Evolutionary conservation across 2,113 vertebrate species (phyloP), one percentile per base, ranked within the genome.

Genomic region (Solenodon paradoxus): DNA sequence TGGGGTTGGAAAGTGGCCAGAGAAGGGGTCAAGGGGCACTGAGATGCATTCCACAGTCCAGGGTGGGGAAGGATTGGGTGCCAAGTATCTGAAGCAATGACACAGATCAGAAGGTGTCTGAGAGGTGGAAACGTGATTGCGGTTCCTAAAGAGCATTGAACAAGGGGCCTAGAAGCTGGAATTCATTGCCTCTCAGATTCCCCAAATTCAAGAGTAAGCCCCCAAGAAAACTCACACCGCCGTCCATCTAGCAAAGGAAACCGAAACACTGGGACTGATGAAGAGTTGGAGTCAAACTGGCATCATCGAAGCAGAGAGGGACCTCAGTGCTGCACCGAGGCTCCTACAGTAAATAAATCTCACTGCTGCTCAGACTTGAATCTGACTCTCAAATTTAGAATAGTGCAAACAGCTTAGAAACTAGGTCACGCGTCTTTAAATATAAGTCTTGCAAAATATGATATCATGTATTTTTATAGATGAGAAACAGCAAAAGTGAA

Each of bases 161-260:
- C 47, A 63, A 40, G 16, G 5, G 51, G 57, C 1, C 35, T 64
- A n/a, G 59, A 45, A 57, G 24, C 40, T 3, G 10, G 13, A 24
- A 30, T 15, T 0, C 4, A 1, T 7, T 26, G 1, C 13, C 49
- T 10, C 15, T 35, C 10, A 47, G 35, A 20, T n/a, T n/a, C n/a
- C 20, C 28, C 69, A 35, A 3, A n/a, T 38, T 12, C 9, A 9
- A 79, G 32, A 10, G 3, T 20, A 11, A 32, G 17, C 32, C 4
- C 8, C 35, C 17, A 15, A 28, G 30, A 49, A 10, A 32, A 64
- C 40, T 15, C 22, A 19, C 63, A 16, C 40, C 53, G 45, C 35
- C 0, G 0, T 61, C 24, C 42, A 7, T 86, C 59, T 38, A 30
- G 57, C 49, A 75, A 64, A 81, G 16, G 61, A 90, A 77, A 72